Base-by-base conservation (phyloP, 2,113 vertebrate species). In the Otus sunia region DNA sequence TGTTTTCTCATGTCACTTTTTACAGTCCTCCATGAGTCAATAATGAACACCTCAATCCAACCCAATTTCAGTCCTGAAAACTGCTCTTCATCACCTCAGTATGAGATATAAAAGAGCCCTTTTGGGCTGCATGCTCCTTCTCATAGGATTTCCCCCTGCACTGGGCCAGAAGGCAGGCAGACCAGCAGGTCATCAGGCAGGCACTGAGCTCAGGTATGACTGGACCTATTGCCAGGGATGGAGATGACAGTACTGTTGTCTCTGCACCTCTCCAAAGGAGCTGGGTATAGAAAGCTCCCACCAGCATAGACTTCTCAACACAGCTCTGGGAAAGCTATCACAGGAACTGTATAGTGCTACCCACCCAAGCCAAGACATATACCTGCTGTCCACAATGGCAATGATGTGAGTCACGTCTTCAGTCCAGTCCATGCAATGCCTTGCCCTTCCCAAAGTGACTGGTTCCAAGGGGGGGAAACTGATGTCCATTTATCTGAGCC, bases 21-120 rank as follows among this genome's bases (percentile, higher is more conserved):
- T 53, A 37, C 10, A 75, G 22, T 49, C 11, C 15, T 91, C 26
- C 34, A 30, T 4, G 1, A 74, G 26, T 45, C 49, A 83, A 12
- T 56, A 69, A 36, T 6, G 18, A 86, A 64, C n/a, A 39, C 15
- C 5, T 83, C 30, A 41, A 45, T 36, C 27, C 10, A 64, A 15
- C 6, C 18, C 41, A 36, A 49, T 21, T 78, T 63, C 50, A 60
- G 45, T 22, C 23, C n/a, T 72, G n/a, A 47, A 72, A 74, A 72
- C 5, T 0, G 0, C 5, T 81, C 37, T 37, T 81, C 81, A 30
- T 52, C 30, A 69, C 12, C 16, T 45, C 41, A 93, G 34, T 30
- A 73, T 0, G 0, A 88, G 21, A 69, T 47, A 52, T 4, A 62
- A 67, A 71, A 19, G 5, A 13, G 3, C 26, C 26, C 10, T 87